Percentiles rank a stretch among this genome's conserved stretches.
Conservation (phyloP, 2,797 vertebrate species). For the Salmo trutta region DNA sequence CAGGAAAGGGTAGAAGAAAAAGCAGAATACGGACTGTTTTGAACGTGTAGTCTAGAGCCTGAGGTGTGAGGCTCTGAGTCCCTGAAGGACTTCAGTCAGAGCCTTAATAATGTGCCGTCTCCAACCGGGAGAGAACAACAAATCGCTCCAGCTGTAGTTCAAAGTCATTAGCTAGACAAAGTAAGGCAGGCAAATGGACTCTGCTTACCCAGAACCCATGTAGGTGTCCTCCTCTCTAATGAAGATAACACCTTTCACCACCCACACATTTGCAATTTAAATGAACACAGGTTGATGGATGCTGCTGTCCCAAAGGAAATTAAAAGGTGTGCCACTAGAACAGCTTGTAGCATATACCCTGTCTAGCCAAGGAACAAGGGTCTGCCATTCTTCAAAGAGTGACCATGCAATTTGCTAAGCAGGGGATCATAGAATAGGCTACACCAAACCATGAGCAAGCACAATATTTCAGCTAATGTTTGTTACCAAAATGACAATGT, state of each 20-base stretch:
- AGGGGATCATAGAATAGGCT: not conserved
- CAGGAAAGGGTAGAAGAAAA: not conserved
- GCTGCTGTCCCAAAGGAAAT: slow-evolving; percentile 33
- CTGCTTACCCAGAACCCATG: not conserved
- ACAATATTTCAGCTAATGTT: not conserved
- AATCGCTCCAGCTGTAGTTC: slow-evolving; percentile 9
- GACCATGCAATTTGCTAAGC: slow-evolving; percentile 3
- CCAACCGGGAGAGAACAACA: slow-evolving; percentile 7
- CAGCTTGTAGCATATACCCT: too few relatives aligned
- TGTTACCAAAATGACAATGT: too few relatives aligned
- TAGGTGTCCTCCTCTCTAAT: slow-evolving; percentile 20
- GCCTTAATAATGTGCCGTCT: not conserved
- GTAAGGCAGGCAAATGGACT: not conserved
- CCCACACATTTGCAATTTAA: slow-evolving; percentile 26
- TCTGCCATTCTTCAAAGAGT: not conserved
- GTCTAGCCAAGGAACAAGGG: not conserved
- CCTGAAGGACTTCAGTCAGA: not conserved
- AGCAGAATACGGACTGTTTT: not conserved
- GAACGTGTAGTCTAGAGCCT: not conserved
- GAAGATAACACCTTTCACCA: slow-evolving; percentile 25
- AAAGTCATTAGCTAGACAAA: slow-evolving; percentile 19
- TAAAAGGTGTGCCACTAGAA: slow-evolving; percentile 16
- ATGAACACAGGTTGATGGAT: slow-evolving; percentile 4
- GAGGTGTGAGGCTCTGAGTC: not conserved
- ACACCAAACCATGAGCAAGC: not conserved